These are phyloP conservation scores for Gymnocephalus cernua DNA, from an alignment of 2,113 vertebrate genomes.

Conservation along the genomic window DNA sequence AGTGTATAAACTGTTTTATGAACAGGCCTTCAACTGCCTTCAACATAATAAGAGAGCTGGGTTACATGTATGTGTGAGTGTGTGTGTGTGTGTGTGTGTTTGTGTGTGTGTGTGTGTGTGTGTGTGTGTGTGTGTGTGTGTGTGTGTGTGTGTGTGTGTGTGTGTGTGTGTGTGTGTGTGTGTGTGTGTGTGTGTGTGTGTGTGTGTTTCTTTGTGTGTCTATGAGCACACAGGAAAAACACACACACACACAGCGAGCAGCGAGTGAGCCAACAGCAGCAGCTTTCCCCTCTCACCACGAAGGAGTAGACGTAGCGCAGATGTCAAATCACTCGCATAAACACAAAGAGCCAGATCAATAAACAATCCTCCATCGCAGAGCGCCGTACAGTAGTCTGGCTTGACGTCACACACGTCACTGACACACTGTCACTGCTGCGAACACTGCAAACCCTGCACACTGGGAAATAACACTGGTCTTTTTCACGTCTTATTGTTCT, in stretches of 20 bases:
- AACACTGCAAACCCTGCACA: constrained; percentile 9
- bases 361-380: constrained; percentile 68
- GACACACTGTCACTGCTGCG: constrained; percentile 30
- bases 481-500: constrained; percentile 27
- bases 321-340: constrained; percentile 66
- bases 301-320: constrained; percentile 71
- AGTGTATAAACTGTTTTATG: constrained; percentile 86
- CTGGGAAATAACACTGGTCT: constrained; percentile 31
- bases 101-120: background rate
- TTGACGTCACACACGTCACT: constrained; percentile 51
- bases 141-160: background rate
- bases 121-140: constrained; percentile 35
- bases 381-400: constrained; percentile 17
- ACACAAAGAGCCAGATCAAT: constrained; percentile 77
- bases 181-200: background rate
- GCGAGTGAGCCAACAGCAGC: constrained; percentile 75
- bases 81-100: constrained; percentile 30
- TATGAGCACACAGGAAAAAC: constrained; percentile 26
- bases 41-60: constrained; percentile 82
- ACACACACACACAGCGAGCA: constrained; percentile 41
- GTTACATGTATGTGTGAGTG: constrained; percentile 65
- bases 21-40: constrained; percentile 79
- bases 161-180: constrained; percentile 1
- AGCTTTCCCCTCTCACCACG: constrained; percentile 74
- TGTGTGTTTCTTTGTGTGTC: too few relatives aligned